phyloP scores from a whole-genome alignment of 2,113 vertebrate species.

The Myotis lucifugus region DNA sequence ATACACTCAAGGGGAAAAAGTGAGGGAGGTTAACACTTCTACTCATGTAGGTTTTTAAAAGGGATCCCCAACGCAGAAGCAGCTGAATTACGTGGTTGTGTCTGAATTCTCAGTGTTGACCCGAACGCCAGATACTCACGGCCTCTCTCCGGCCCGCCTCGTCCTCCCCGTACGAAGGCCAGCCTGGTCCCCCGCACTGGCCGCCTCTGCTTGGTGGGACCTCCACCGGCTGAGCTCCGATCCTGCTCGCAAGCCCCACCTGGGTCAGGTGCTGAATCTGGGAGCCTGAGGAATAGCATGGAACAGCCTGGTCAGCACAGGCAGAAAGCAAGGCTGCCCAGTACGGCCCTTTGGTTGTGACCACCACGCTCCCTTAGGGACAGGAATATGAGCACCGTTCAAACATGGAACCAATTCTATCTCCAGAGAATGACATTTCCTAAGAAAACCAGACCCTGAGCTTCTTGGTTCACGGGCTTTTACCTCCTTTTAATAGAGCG shows the following conservation, averaged over 20 bases:
- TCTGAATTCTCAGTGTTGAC: background rate
- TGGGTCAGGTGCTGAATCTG: conserved; percentile 96
- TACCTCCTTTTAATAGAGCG: background rate
- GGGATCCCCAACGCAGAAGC: background rate
- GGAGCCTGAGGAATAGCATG: conserved; percentile 85
- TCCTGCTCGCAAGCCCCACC: conserved; percentile 92
- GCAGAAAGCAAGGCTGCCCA: fast-evolving
- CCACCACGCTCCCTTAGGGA: background rate
- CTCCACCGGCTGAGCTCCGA: conserved; percentile 91
- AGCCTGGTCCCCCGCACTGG: conserved; percentile 90
- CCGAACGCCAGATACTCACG: conserved; percentile 88
- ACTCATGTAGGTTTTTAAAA: background rate
- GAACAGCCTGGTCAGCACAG: background rate
- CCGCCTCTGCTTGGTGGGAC: conserved; percentile 86
- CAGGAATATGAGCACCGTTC: fast-evolving
- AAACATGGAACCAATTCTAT: background rate
- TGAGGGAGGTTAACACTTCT: background rate
- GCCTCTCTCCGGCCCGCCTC: conserved; percentile 91
- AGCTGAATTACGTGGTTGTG: background rate
- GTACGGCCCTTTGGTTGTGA: background rate
- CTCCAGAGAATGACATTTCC: background rate
- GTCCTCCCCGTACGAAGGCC: conserved; percentile 90
- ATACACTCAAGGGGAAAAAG: background rate
- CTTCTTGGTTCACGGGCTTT: background rate
- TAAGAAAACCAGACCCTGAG: fast-evolving